These are phyloP conservation scores for Lytechinus pictus DNA, from an alignment of 35 echinoderm and acorn worm genomes.

Conservation along the genomic window DNA sequence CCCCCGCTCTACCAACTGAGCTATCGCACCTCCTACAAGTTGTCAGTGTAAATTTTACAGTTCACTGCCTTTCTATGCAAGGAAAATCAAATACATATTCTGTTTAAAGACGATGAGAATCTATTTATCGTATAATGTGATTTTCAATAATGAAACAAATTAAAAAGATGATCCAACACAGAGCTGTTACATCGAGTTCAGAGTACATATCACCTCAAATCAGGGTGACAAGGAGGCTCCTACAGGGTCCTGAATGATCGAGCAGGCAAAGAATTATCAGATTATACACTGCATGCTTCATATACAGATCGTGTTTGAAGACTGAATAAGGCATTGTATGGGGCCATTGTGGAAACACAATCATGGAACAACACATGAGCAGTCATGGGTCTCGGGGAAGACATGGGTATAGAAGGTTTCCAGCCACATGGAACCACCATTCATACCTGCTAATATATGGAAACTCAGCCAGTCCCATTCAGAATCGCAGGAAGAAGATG, in stretches of 20 bases:
- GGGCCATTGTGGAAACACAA: conserved; percentile 35
- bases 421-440: conserved; percentile 42
- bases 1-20: too few relatives aligned
- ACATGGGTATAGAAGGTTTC: conserved; percentile 28
- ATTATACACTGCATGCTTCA: conserved; percentile 53
- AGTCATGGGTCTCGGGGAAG: conserved; percentile 29
- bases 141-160: background rate
- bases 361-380: conserved; percentile 26
- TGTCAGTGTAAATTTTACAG: background rate
- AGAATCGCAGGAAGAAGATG: background rate
- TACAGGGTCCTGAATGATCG: background rate
- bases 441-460: conserved; percentile 50
- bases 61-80: background rate
- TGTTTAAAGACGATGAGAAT: background rate
- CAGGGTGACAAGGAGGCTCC: background rate
- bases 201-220: background rate
- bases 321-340: conserved; percentile 43
- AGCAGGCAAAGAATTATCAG: conserved; percentile 49
- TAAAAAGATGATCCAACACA: background rate
- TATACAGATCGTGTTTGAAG: conserved; percentile 44
- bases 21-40: background rate
- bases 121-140: background rate
- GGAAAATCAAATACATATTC: background rate
- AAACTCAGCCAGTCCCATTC: conserved; percentile 21
- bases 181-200: background rate